A percentile compares a stretch with the other conserved stretches of the same genome.
phyloP scores from a whole-genome alignment of 2,888 invertebrate species.

The Esperia sulphurella region DNA sequence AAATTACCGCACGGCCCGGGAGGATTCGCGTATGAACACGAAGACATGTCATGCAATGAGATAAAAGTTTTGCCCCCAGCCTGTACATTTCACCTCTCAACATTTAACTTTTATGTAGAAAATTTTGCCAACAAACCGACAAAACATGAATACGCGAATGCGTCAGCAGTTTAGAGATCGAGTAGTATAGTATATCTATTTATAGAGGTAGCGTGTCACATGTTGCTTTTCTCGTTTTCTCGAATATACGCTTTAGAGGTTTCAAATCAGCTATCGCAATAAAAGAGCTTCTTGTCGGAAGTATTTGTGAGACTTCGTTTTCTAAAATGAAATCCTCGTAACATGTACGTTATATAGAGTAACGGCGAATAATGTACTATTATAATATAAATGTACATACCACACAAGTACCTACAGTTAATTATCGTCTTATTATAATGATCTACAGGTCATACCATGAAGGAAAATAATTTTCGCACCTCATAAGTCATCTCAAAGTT shows the following conservation, averaged over 20 bases:
- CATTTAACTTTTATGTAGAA: slow-evolving; percentile 15
- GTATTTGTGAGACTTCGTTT: too few species aligned
- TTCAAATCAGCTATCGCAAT: slow-evolving; percentile 2
- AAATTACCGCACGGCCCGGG: slow-evolving; percentile 63
- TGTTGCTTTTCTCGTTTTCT: slow-evolving; percentile 9
- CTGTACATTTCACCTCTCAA: slow-evolving; percentile 17
- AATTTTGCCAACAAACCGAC: slow-evolving; percentile 6
- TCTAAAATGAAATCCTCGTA: too few species aligned
- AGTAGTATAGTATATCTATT: neutral
- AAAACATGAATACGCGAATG: slow-evolving; percentile 3
- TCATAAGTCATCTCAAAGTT: too few species aligned
- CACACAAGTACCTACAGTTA: too few species aligned
- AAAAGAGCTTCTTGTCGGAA: neutral
- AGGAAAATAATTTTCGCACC: too few species aligned
- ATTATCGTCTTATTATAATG: too few species aligned
- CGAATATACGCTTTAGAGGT: neutral
- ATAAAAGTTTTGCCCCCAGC: slow-evolving; percentile 39
- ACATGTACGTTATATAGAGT: too few species aligned
- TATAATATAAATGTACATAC: too few species aligned
- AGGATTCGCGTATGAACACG: slow-evolving; percentile 45
- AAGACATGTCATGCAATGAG: slow-evolving; percentile 48
- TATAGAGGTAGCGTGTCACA: slow-evolving; percentile 5
- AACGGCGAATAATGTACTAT: too few species aligned
- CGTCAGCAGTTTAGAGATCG: neutral
- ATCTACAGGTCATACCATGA: too few species aligned